phyloP scores from a whole-genome alignment of 1,140 invertebrate species.

The Bombus confusus region DNA sequence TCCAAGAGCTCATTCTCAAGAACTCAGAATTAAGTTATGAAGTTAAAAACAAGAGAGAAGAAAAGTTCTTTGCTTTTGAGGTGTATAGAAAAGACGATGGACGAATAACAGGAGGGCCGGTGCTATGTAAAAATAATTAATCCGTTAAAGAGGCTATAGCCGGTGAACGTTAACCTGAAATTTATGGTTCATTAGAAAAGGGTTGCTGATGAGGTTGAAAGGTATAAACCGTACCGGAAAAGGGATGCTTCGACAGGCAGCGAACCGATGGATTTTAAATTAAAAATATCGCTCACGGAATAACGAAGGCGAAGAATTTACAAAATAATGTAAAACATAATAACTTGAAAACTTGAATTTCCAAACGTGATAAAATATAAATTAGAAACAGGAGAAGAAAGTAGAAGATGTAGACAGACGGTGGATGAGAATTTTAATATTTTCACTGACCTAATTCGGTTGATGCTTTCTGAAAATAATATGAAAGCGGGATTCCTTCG shows the following conservation, averaged over 20 bases:
- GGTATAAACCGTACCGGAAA: constrained; percentile 48
- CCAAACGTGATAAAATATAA: not conserved
- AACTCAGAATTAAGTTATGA: no score
- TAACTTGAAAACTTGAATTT: not conserved
- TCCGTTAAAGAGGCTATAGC: constrained; percentile 10
- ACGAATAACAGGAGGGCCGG: not conserved
- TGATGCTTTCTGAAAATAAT: not conserved
- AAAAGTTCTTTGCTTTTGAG: not conserved
- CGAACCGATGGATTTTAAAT: constrained; percentile 11
- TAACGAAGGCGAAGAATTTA: not conserved
- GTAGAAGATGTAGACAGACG: not conserved
- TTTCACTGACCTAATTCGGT: not conserved
- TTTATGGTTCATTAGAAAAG: constrained; percentile 54
- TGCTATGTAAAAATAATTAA: constrained; percentile 47
- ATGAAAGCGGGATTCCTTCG: not conserved
- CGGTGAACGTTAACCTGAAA: constrained; percentile 50
- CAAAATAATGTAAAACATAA: not conserved
- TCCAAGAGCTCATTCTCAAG: not conserved
- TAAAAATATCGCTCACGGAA: constrained; percentile 23
- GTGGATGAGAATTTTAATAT: not conserved
- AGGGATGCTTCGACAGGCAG: constrained; percentile 14
- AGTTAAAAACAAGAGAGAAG: not conserved
- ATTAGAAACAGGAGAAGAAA: not conserved
- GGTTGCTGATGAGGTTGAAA: constrained; percentile 35
- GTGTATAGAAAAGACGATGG: not conserved